These are phyloP conservation scores for Conus betulinus DNA, from an alignment of 1,140 invertebrate species.

Conservation along the genomic window DNA sequence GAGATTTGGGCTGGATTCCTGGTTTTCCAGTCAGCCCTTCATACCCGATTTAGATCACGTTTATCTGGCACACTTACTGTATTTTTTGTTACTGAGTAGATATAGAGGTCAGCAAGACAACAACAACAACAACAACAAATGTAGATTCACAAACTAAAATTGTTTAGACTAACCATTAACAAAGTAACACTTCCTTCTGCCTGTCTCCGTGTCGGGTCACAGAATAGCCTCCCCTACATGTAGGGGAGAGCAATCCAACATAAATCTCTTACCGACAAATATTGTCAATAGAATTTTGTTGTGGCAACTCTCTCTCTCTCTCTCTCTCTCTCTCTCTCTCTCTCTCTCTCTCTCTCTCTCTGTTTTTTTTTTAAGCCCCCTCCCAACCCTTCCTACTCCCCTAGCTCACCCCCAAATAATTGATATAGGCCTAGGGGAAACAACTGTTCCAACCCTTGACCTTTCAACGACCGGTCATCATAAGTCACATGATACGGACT, in stretches of 20 bases:
- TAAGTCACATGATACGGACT: slow-evolving; percentile 25
- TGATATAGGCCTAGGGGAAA: neutral
- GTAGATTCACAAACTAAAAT: too few relatives aligned
- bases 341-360: slow-evolving; percentile 10
- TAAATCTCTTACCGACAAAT: neutral
- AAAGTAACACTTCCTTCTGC: neutral
- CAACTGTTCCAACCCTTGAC: neutral
- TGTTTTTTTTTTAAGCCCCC: neutral
- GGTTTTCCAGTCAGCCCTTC: too few relatives aligned
- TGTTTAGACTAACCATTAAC: too few relatives aligned
- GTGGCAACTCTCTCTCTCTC: too few relatives aligned
- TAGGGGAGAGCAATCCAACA: neutral
- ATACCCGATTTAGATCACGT: too few relatives aligned
- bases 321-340: neutral
- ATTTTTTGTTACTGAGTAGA: too few relatives aligned
- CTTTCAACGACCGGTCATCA: neutral
- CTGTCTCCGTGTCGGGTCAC: neutral
- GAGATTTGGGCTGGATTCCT: too few relatives aligned
- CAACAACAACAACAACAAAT: too few relatives aligned
- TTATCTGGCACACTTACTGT: too few relatives aligned
- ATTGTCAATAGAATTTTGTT: too few relatives aligned
- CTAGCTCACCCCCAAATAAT: neutral
- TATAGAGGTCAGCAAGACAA: too few relatives aligned
- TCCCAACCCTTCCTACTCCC: neutral
- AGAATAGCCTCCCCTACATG: neutral